Evolutionary conservation across 2,888 invertebrate species (phyloP).

Genomic region (Orchesellides sinensis): DNA sequence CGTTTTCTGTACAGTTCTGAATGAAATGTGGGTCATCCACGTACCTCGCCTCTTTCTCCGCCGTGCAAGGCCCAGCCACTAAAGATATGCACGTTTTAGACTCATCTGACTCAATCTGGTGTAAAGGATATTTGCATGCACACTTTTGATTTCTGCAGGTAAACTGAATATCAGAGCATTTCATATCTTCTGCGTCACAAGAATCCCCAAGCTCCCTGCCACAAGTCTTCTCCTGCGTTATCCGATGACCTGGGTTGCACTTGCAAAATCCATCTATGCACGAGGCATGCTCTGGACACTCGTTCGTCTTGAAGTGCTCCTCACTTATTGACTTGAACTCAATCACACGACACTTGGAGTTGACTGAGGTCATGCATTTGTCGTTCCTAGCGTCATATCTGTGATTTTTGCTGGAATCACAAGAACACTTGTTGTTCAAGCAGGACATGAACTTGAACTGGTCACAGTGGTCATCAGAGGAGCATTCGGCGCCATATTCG

Average conservation of each 20-base stretch:
- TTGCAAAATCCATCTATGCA: conserved; percentile 57
- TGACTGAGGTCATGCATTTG: conserved; percentile 59
- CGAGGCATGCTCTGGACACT: conserved; percentile 64
- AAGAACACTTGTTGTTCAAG: conserved; percentile 54
- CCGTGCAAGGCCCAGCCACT: conserved; percentile 64
- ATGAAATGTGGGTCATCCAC: conserved; percentile 46
- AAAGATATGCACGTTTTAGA: conserved; percentile 52
- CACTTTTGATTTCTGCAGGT: conserved; percentile 62
- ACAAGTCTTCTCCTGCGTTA: conserved; percentile 64
- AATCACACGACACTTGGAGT: conserved; percentile 54
- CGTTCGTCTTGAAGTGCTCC: conserved; percentile 52
- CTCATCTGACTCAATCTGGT: conserved; percentile 53
- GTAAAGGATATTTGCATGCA: conserved; percentile 65
- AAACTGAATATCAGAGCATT: conserved; percentile 67
- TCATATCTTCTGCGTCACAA: conserved; percentile 52
- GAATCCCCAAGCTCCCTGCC: conserved; percentile 60
- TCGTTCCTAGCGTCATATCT: conserved; percentile 65
- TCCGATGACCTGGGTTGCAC: conserved; percentile 57
- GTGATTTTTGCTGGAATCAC: conserved; percentile 62
- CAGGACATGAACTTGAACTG: conserved; percentile 66
- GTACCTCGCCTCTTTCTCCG: conserved; percentile 19
- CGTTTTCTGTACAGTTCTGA: conserved; percentile 66
- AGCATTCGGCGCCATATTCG: conserved; percentile 60
- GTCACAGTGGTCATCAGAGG: conserved; percentile 64
- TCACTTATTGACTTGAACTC: conserved; percentile 64